Evolutionary conservation across 2,888 invertebrate genomes (phyloP).

Genomic region (Nipponacmea schrenckii): DNA sequence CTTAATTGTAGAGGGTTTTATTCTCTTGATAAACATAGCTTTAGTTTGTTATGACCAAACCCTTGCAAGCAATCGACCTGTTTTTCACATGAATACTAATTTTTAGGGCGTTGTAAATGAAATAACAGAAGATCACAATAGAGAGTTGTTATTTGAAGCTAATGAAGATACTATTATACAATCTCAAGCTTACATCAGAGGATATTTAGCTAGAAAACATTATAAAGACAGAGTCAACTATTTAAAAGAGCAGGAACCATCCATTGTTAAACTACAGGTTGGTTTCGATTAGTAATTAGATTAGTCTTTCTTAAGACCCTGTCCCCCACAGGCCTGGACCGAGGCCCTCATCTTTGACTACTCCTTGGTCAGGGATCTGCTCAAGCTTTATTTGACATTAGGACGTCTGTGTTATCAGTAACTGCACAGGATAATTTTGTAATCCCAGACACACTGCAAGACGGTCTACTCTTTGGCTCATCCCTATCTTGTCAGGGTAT

Average conservation of each 20-base stretch:
- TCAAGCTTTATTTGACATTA: no score
- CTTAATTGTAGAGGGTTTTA: no score
- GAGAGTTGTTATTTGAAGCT: slow-evolving; percentile 61
- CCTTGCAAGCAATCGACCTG: no score
- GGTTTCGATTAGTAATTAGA: neutral
- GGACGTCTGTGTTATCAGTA: no score
- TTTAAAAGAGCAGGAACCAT: slow-evolving; percentile 55
- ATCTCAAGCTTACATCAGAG: slow-evolving; percentile 75
- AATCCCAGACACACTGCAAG: no score
- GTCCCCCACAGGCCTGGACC: neutral
- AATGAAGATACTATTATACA: slow-evolving; percentile 69
- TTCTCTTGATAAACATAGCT: no score
- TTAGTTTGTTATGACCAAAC: no score
- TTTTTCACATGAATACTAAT: no score
- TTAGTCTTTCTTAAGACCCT: neutral
- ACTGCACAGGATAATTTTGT: no score
- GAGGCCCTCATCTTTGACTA: neutral
- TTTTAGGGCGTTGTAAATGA: slow-evolving; percentile 56
- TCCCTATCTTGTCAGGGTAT: no score
- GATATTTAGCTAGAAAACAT: slow-evolving; percentile 73
- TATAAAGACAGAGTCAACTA: slow-evolving; percentile 56
- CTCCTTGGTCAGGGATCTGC: no score
- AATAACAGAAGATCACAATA: slow-evolving; percentile 60
- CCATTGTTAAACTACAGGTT: slow-evolving; percentile 67
- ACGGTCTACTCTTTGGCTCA: no score